Evolutionary conservation across 2,888 invertebrate species (phyloP), one percentile per base, ranked within the genome.

Genomic region (Mayetiola destructor): DNA sequence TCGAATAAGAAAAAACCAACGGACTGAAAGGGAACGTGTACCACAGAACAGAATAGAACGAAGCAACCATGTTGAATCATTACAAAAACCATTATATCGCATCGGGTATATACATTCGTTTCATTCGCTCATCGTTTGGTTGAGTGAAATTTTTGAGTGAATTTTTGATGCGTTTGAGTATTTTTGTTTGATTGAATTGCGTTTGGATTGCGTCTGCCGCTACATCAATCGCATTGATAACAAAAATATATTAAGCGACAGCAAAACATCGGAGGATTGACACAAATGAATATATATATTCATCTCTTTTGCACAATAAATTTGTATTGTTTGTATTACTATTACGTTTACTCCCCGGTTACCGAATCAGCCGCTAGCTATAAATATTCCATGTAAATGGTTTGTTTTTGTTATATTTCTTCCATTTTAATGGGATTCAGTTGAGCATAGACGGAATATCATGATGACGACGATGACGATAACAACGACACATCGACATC

Each of bases 331-430:
- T 40, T 21, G 40, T 40, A 10, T 40, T 16, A 16, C n/a, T 27
- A 9, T 48, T 48, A 48, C 10, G 48, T 48, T 27, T 27, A 48
- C 48, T 27, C 48, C 40, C 27, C 48, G 48, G 48, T 48, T 48
- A 48, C 48, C 48, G 48, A 48, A 48, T 48, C 48, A 48, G n/a
- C 48, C 48, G 48, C 48, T 48, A 53, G 53, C 53, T 53, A 53
- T 53, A 53, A 53, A 53, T 53, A 53, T 53, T 53, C 53, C 48
- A 18, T 12, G 53, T 53, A 53, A 53, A 53, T 53, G 53, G 53
- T 53, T 53, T 53, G 53, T 53, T 53, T 53, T 53, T 30, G 53
- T 53, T 53, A 53, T 53, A 53, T 53, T 30, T 53, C 53, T 53
- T 53, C 48, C 48, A 27, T 27, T 48, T 48, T 48, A 48, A 48